Evolutionary conservation across 2,797 vertebrate genomes (phyloP).

Genomic region (Agapornis canus): DNA sequence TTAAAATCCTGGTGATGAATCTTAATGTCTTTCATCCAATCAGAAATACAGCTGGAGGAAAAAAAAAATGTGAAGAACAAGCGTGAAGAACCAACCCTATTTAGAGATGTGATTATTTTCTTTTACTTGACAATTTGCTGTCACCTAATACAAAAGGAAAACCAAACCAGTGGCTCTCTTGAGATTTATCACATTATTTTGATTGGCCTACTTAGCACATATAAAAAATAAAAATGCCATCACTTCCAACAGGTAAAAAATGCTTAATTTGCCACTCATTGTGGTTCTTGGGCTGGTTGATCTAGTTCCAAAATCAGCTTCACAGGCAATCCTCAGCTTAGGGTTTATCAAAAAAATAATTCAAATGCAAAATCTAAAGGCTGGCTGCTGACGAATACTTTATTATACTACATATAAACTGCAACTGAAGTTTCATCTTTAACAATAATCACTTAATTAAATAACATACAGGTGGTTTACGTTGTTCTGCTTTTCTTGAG

Average conservation of each 20-base stretch:
- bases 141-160: neutral
- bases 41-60: neutral
- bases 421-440: neutral
- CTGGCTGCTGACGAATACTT: neutral
- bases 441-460: slow-evolving; percentile 20
- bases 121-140: neutral
- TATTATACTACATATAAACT: neutral
- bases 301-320: neutral
- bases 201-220: neutral
- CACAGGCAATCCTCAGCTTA: neutral
- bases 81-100: neutral
- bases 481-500: neutral
- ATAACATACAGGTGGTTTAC: neutral
- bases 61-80: neutral
- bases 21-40: neutral
- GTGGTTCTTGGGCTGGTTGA: neutral
- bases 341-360: neutral
- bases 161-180: neutral
- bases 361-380: neutral
- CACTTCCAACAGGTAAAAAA: neutral
- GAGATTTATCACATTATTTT: neutral
- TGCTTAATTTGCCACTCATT: neutral
- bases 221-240: neutral
- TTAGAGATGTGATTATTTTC: neutral
- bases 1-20: neutral